These are phyloP conservation scores for Parascotia fuliginaria DNA, from an alignment of 2,888 invertebrate species.

Conservation along the genomic window DNA sequence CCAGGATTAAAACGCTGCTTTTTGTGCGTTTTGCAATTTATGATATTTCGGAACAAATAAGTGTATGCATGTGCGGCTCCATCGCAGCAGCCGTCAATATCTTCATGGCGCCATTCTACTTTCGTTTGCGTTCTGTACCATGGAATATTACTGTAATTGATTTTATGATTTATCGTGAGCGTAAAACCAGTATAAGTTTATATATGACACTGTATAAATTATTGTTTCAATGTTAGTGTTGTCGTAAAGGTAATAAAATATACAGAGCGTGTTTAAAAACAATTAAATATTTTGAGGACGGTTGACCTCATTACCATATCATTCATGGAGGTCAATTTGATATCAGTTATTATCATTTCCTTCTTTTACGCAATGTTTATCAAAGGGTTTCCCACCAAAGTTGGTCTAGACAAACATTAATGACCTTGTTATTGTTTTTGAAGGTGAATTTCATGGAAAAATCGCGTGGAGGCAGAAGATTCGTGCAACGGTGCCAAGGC, in stretches of 20 bases:
- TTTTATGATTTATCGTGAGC: conserved; percentile 50
- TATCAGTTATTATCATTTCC: not conserved
- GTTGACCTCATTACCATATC: not conserved
- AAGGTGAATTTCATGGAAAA: conserved; percentile 66
- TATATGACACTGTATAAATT: conserved; percentile 41
- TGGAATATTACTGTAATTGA: conserved; percentile 48
- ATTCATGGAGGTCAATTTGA: not conserved
- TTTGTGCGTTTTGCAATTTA: conserved; percentile 75
- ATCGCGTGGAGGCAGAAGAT: conserved; percentile 56
- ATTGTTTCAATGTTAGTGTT: conserved; percentile 23
- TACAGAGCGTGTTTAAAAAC: not conserved
- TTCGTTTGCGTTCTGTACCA: conserved; percentile 56
- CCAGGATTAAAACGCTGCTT: conserved; percentile 72
- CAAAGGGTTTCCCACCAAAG: conserved; percentile 26
- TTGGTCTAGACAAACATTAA: conserved; percentile 60
- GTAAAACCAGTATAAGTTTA: conserved; percentile 36
- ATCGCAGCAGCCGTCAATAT: conserved; percentile 43
- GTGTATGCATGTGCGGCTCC: conserved; percentile 59
- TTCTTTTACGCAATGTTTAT: conserved; percentile 23
- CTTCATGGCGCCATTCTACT: conserved; percentile 58
- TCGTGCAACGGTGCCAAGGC: conserved; percentile 74
- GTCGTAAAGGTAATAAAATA: conserved; percentile 19
- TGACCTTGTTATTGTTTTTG: conserved; percentile 63
- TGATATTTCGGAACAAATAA: conserved; percentile 69
- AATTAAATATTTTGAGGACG: not conserved